phyloP scores from a whole-genome alignment of 2,888 invertebrate genomes.

The Drosophila diplacantha region DNA sequence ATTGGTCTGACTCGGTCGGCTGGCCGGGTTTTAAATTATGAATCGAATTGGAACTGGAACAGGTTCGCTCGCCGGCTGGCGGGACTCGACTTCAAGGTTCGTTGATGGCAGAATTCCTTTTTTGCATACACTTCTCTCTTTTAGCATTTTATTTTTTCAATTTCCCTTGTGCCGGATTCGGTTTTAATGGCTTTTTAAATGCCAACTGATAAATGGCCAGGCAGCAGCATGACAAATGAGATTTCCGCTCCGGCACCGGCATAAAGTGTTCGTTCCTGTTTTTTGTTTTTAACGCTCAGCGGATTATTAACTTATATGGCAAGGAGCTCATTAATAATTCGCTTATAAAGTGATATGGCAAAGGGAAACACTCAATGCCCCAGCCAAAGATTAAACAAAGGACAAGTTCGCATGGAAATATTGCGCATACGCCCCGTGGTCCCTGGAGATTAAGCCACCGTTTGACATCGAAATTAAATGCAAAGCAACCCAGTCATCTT shows the following conservation, averaged over 20 bases:
- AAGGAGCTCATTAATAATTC: constrained; percentile 60
- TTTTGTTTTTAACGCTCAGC: constrained; percentile 22
- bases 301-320: constrained; percentile 52
- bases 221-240: constrained; percentile 69
- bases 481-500: constrained; percentile 46
- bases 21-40: constrained; percentile 62
- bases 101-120: constrained; percentile 28
- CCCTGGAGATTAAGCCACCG: constrained; percentile 25
- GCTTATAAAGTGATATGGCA: constrained; percentile 34
- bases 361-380: constrained; percentile 25
- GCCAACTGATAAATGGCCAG: constrained; percentile 69
- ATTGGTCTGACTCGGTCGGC: constrained; percentile 54
- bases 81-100: constrained; percentile 19
- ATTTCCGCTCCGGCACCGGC: constrained; percentile 49
- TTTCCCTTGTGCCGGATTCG: constrained; percentile 60
- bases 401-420: constrained; percentile 23
- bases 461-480: constrained; percentile 63
- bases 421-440: constrained; percentile 45
- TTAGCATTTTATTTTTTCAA: constrained; percentile 18
- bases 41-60: constrained; percentile 57
- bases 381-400: constrained; percentile 28
- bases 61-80: constrained; percentile 19
- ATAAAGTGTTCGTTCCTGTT: constrained; percentile 44
- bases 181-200: constrained; percentile 75
- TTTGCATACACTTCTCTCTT: constrained; percentile 31